Evolutionary conservation across 2,113 vertebrate species (phyloP).

Genomic region (Rhineura floridana): DNA sequence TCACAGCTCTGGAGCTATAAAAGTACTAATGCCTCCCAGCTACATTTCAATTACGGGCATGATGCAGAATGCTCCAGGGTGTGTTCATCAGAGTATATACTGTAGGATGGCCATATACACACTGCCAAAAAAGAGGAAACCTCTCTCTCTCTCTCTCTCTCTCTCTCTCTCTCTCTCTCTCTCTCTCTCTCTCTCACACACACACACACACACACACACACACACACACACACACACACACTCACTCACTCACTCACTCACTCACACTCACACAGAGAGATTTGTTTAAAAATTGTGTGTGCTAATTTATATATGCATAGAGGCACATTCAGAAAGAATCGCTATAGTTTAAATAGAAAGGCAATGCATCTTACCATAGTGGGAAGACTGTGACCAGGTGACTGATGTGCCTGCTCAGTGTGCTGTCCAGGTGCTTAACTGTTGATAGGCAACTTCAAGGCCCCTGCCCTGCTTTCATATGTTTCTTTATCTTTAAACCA

Average conservation of each 20-base stretch:
- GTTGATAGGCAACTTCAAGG: background rate
- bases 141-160: too few species aligned
- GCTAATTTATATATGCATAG: background rate
- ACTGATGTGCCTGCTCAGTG: background rate
- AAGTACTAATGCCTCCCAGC: background rate
- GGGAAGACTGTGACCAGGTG: background rate
- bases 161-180: too few species aligned
- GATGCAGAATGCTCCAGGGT: background rate
- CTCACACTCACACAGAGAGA: background rate
- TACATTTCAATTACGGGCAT: background rate
- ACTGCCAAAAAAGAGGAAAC: background rate
- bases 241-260: too few species aligned
- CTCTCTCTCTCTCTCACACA: too few species aligned
- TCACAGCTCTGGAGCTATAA: background rate
- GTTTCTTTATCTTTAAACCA: background rate
- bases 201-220: too few species aligned
- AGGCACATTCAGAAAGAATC: background rate
- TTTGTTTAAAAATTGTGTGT: background rate
- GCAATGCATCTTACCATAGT: background rate
- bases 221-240: too few species aligned
- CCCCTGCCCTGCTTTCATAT: background rate
- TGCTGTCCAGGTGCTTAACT: background rate
- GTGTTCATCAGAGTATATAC: background rate
- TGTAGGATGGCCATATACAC: background rate
- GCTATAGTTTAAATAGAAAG: background rate